These are phyloP conservation scores for Ctenopoma multispine DNA, from an alignment of 2,797 vertebrate species.

Conservation along the genomic window DNA sequence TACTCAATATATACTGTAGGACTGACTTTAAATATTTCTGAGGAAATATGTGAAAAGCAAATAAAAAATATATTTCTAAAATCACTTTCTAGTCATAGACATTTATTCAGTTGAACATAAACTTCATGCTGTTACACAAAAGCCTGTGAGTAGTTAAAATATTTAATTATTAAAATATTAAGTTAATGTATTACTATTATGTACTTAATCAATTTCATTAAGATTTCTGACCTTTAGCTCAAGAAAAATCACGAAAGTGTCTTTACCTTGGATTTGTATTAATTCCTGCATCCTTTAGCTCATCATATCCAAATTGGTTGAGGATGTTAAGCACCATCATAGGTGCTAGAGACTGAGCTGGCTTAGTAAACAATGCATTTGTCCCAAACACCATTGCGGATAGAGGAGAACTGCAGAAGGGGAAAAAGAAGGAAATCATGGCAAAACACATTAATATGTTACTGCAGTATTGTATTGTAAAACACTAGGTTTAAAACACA, in stretches of 20 bases:
- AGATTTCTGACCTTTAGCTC: not conserved
- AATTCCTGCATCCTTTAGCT: conserved; percentile 75
- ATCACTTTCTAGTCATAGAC: not conserved
- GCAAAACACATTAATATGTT: not conserved
- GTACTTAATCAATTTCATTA: not conserved
- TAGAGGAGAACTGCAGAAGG: conserved; percentile 85
- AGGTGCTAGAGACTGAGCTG: conserved; percentile 91
- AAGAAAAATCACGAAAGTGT: conserved; percentile 25
- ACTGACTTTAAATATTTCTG: not conserved
- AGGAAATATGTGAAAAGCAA: too few relatives aligned
- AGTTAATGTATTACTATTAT: too few relatives aligned
- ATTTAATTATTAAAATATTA: too few relatives aligned
- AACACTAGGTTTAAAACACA: not conserved
- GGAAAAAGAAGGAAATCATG: not conserved
- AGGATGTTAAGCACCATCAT: conserved; percentile 88
- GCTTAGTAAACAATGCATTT: conserved; percentile 93
- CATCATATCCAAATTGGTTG: conserved; percentile 90
- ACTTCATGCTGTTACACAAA: not conserved
- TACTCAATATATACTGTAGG: not conserved
- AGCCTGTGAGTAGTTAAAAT: not conserved
- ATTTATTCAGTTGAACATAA: not conserved
- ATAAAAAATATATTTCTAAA: too few relatives aligned
- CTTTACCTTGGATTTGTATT: conserved; percentile 79
- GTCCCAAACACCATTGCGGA: conserved; percentile 95
- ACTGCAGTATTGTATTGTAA: not conserved